phyloP scores from a whole-genome alignment of 2,113 vertebrate genomes.

The Formicarius rufipectus region DNA sequence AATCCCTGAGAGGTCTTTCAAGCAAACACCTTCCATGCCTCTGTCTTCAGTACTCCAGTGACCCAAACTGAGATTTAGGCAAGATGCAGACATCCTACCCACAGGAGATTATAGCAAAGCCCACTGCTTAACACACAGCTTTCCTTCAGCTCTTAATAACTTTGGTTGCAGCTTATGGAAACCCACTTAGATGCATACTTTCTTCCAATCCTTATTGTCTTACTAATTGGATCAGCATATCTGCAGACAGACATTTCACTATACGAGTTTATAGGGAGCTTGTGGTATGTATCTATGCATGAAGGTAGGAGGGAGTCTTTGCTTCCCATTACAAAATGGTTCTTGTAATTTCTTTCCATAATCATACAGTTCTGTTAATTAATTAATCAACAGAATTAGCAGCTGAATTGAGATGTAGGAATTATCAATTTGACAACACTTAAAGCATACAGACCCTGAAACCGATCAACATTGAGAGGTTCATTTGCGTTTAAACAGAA shows the following conservation, averaged over 20 bases:
- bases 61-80: neutral
- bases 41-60: neutral
- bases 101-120: slow-evolving; percentile 1
- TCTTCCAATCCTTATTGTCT: slow-evolving; percentile 53
- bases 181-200: slow-evolving; percentile 56
- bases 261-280: rapidly evolving
- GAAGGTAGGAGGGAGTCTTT: neutral
- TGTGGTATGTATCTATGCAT: neutral
- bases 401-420: neutral
- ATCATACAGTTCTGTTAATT: neutral
- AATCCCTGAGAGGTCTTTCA: neutral
- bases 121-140: slow-evolving; percentile 19
- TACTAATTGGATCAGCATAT: neutral
- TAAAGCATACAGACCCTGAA: neutral
- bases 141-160: slow-evolving; percentile 54
- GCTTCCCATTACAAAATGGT: neutral
- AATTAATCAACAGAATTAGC: neutral
- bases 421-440: neutral
- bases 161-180: slow-evolving; percentile 33
- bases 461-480: neutral
- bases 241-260: neutral
- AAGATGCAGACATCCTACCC: neutral
- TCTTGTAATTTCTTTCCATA: neutral
- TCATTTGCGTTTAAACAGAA: neutral
- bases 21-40: neutral